Percentiles rank a stretch among this genome's conserved stretches.
Conservation (phyloP, 2,797 vertebrate genomes). For the Champsocephalus esox region DNA sequence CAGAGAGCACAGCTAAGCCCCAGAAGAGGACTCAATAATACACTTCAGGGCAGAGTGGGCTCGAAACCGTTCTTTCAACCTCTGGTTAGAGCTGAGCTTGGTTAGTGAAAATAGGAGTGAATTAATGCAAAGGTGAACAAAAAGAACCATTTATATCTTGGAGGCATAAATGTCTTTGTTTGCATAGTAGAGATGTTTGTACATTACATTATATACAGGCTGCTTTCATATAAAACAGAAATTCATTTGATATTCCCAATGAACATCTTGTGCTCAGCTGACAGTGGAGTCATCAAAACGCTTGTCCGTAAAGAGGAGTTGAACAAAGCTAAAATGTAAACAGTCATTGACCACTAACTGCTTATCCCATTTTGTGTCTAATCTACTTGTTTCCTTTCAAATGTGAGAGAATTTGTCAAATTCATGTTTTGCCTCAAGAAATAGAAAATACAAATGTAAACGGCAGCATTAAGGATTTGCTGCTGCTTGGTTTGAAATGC, state of each 20-base stretch:
- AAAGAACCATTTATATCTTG: constrained; percentile 16
- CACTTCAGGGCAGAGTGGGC: constrained; percentile 11
- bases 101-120: constrained; percentile 24
- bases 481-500: background rate
- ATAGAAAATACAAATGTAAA: background rate
- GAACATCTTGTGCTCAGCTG: constrained; percentile 22
- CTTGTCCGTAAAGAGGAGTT: constrained; percentile 32
- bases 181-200: background rate
- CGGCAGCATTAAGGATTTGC: background rate
- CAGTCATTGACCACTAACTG: constrained; percentile 11
- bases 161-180: constrained; percentile 22
- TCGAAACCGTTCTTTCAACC: constrained; percentile 17
- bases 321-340: constrained; percentile 44
- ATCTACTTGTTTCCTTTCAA: background rate
- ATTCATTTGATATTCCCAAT: constrained; percentile 29
- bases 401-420: constrained; percentile 9
- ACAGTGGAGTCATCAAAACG: constrained; percentile 28
- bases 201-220: constrained; percentile 23
- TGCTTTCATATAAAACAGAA: constrained; percentile 25
- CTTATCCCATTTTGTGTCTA: background rate
- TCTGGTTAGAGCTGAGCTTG: constrained; percentile 5
- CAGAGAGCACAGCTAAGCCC: constrained; percentile 32
- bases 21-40: constrained; percentile 14
- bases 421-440: constrained; percentile 16
- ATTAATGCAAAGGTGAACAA: constrained; percentile 12